phyloP scores from a whole-genome alignment of 1,140 invertebrate genomes.

The Brachystomella parvula region DNA sequence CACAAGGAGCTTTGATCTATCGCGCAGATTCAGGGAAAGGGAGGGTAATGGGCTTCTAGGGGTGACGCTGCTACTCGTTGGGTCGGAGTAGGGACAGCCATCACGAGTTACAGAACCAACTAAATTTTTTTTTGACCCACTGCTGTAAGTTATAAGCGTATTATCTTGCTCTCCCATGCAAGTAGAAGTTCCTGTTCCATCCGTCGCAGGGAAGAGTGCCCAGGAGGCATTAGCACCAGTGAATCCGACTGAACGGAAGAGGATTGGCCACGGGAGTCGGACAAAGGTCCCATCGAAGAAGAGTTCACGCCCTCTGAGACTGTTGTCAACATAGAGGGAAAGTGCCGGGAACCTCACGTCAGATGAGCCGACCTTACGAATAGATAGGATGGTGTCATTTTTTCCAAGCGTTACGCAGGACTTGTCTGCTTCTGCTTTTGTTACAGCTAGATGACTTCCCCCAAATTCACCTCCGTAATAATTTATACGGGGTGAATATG shows the following conservation, averaged over 20 bases:
- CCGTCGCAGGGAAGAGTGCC: slow-evolving; percentile 2
- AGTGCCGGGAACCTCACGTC: neutral
- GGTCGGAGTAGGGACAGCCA: neutral
- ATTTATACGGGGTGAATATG: neutral
- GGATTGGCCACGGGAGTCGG: neutral
- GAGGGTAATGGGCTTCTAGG: neutral
- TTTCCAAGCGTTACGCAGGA: neutral
- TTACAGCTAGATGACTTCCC: neutral
- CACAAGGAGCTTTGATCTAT: neutral
- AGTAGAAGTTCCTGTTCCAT: neutral
- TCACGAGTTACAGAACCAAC: neutral
- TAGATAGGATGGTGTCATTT: neutral
- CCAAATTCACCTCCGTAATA: slow-evolving; percentile 1
- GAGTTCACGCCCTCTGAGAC: neutral
- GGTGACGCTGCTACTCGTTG: neutral
- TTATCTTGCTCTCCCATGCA: neutral
- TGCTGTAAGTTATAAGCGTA: slow-evolving; percentile 5
- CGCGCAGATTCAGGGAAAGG: neutral
- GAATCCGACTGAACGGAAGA: slow-evolving; percentile 5
- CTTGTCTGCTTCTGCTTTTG: slow-evolving; percentile 3
- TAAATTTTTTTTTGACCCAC: neutral
- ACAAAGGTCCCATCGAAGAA: slow-evolving; percentile 7
- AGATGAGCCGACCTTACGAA: neutral
- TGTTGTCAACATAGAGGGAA: neutral
- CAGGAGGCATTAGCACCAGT: neutral